Conservation (phyloP, 2,888 invertebrate genomes). For the Hydraecia micacea region DNA sequence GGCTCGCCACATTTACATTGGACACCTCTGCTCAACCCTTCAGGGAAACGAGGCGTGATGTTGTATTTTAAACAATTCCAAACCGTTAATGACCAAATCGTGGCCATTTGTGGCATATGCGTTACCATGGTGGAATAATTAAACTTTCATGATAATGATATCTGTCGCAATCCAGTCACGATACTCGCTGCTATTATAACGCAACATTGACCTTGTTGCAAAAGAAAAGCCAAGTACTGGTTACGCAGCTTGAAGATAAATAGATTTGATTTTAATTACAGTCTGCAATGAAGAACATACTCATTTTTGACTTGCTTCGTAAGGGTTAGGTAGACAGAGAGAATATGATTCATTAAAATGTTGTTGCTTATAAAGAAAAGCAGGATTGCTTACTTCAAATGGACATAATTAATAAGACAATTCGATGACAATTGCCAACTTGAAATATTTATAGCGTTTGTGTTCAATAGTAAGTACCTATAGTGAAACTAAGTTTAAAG, state of each 20-base stretch:
- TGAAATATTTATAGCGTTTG: conserved; percentile 4
- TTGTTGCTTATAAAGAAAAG: not conserved
- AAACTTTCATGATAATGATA: conserved; percentile 60
- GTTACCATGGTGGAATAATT: conserved; percentile 52
- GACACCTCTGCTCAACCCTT: not conserved
- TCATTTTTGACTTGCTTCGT: not conserved
- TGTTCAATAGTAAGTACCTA: too few species aligned
- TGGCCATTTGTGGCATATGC: conserved; percentile 26
- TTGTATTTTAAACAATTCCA: not conserved
- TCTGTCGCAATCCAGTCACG: conserved; percentile 59
- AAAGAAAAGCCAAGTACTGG: conserved; percentile 46
- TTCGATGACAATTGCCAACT: not conserved
- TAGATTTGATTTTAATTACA: conserved; percentile 27
- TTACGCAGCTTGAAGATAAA: conserved; percentile 43
- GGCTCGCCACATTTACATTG: too few species aligned
- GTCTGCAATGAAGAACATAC: not conserved
- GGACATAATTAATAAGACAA: not conserved
- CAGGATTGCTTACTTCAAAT: not conserved
- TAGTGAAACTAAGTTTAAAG: conserved; percentile 18
- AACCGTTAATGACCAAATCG: conserved; percentile 29
- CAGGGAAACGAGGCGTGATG: not conserved
- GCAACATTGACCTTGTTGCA: conserved; percentile 65
- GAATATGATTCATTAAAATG: not conserved
- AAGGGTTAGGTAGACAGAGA: too few species aligned
- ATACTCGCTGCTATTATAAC: conserved; percentile 56